Conservation (phyloP, 2,113 vertebrate genomes). For the Meriones unguiculatus region DNA sequence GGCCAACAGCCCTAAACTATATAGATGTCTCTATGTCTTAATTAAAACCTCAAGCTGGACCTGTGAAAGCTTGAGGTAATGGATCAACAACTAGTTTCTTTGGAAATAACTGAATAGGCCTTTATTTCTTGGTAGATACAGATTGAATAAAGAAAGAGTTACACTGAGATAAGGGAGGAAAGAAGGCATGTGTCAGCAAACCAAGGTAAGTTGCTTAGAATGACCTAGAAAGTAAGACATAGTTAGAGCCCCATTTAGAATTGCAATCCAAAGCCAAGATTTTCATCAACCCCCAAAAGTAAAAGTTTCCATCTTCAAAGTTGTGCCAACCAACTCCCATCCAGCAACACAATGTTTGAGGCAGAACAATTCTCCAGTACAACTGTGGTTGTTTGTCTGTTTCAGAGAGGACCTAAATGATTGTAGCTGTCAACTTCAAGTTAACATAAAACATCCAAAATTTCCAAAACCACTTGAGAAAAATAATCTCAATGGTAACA, state of each 20-base stretch:
- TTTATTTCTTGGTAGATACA: background rate
- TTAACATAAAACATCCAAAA: conserved; percentile 53
- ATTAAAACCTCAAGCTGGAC: no score
- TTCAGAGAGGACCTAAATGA: background rate
- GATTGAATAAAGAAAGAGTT: conserved; percentile 14
- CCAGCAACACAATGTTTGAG: conserved; percentile 34
- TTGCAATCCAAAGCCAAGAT: background rate
- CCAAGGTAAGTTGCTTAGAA: conserved; percentile 26
- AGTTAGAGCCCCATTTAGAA: conserved; percentile 35
- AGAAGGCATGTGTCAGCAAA: conserved; percentile 30
- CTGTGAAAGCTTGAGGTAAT: no score
- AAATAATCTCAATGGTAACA: conserved; percentile 61
- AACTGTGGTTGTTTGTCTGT: conserved; percentile 5
- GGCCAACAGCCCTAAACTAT: no score
- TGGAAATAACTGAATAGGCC: background rate
- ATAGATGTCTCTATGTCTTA: no score
- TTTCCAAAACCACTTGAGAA: conserved; percentile 54
- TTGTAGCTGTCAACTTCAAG: conserved; percentile 14
- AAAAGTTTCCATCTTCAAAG: background rate
- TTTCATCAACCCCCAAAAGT: background rate
- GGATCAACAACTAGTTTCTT: background rate
- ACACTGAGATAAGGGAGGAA: background rate
- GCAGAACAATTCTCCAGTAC: background rate
- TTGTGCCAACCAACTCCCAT: conserved; percentile 25
- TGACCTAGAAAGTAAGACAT: background rate